Conservation (phyloP, 2,888 invertebrate genomes). For the Nezara viridula region DNA sequence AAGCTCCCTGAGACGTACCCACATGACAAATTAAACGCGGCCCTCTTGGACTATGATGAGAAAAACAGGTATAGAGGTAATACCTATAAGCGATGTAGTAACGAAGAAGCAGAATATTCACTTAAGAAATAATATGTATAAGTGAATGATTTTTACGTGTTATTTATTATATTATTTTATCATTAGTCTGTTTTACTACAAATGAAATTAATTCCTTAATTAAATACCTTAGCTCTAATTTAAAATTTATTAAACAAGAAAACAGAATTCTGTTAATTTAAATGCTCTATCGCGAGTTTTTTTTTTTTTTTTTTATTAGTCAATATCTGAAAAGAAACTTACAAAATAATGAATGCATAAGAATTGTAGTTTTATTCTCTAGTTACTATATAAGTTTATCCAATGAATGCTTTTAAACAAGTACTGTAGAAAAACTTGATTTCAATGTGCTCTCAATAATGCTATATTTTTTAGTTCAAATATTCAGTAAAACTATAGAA, state of each 20-base stretch:
- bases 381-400: background rate
- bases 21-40: conserved; percentile 55
- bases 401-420: too few species aligned
- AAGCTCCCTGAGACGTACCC: conserved; percentile 58
- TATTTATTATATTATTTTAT: background rate
- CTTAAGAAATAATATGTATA: background rate
- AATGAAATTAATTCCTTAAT: background rate
- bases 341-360: background rate
- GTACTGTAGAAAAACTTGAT: background rate
- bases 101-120: background rate
- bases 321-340: background rate
- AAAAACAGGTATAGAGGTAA: conserved; percentile 73
- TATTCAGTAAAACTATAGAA: too few species aligned
- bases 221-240: background rate
- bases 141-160: background rate
- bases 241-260: background rate
- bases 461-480: too few species aligned
- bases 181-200: background rate
- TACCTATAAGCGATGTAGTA: conserved; percentile 45
- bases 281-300: background rate
- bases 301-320: background rate
- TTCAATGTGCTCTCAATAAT: background rate
- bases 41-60: conserved; percentile 68
- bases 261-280: too few species aligned
- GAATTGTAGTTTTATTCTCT: background rate